A percentile compares a stretch with the other conserved stretches of the same genome.
Evolutionary conservation across 2,888 invertebrate species (phyloP).

Genomic region (Melipona bicolor): DNA sequence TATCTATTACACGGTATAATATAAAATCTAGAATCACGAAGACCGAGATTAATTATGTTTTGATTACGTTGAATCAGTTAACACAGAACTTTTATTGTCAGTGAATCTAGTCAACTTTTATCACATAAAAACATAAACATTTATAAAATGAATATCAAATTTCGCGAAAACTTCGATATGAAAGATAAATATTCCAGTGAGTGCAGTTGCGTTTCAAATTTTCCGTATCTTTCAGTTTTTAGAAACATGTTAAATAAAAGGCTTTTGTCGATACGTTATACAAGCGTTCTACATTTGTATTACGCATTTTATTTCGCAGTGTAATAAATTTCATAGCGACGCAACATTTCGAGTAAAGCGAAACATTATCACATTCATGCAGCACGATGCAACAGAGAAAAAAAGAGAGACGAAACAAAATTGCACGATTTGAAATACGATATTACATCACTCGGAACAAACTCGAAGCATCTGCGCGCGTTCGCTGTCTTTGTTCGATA

Average conservation of each 20-base stretch:
- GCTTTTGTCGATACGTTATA: conserved; percentile 14
- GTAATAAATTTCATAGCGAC: conserved; percentile 4
- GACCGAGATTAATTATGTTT: background rate
- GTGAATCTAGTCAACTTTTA: background rate
- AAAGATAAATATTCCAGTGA: background rate
- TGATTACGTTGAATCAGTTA: background rate
- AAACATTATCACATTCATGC: conserved; percentile 23
- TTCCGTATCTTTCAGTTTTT: background rate
- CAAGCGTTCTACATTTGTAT: conserved; percentile 12
- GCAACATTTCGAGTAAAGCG: background rate
- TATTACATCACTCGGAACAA: background rate
- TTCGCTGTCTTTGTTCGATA: background rate
- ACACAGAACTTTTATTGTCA: background rate
- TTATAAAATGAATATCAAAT: conserved; percentile 6
- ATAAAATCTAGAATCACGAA: background rate
- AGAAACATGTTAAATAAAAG: background rate
- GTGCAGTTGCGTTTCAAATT: background rate
- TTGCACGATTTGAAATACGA: background rate
- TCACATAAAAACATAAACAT: background rate
- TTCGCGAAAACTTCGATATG: background rate
- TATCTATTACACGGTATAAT: background rate
- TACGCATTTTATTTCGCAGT: conserved; percentile 11
- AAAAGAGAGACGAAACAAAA: background rate
- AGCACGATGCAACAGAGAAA: conserved; percentile 1
- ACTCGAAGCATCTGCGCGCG: background rate